Base-by-base conservation (phyloP, 2,888 invertebrate species). In the Drosophila nigricruria region DNA sequence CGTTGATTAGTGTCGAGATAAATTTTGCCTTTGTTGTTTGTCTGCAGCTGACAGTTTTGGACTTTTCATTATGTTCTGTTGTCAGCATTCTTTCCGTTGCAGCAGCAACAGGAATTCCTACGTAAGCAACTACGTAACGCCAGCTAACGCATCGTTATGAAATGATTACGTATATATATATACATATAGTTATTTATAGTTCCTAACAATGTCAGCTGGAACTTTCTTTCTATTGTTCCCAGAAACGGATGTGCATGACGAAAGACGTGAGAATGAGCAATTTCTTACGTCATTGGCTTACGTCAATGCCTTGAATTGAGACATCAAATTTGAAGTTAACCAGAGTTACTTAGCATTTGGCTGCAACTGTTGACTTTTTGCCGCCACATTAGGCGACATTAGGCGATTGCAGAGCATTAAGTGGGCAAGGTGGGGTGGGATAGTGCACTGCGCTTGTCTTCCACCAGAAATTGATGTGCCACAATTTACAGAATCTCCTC, bases 331-430 rank as follows among this genome's bases (percentile, higher is more conserved):
- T 47, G 18, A 34, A 40, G 6, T 12, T 12, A 49, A n/a, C 49
- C 59, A 56, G 56, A 71, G 82, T 32, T 49, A 32, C 77, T 69
- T 68, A 77, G 69, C 75, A 87, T 70, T 53, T 65, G 52, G 60
- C 52, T 56, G 61, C 58, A 82, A 71, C 81, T 87, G 81, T 87
- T 89, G 88, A 87, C 83, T 81, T 87, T 89, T 81, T 89, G 88
- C 66, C 82, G 88, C 71, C 83, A 81, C 89, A 83, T 83, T 83
- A 83, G 69, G 67, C 81, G 67, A 47, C 32, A 50, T 49, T 58
- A 57, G 63, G 58, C 59, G 47, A 38, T 23, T 58, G 49, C 9
- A 10, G 2, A 14, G 50, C 32, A 50, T 30, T 32, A 50, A 20
- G 50, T 23, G 49, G 32, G 8, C 16, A 3, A 1, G 40, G 5